Evolutionary conservation across 2,888 invertebrate species (phyloP), one percentile per base, ranked within the genome.

Genomic region (Caenorhabditis doughertyi): DNA sequence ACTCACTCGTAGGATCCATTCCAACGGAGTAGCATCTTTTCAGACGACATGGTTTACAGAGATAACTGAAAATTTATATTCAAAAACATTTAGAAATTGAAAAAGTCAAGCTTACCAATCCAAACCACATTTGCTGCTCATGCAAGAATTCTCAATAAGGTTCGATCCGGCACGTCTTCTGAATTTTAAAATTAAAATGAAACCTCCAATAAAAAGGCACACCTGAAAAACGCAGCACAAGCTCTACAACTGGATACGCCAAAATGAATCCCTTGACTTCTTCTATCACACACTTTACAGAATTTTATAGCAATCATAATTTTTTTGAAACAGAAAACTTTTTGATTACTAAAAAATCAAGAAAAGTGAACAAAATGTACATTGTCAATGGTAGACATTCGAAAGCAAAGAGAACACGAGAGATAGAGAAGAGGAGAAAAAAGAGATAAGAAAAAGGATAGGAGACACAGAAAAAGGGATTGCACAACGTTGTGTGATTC

Each of bases 201-300:
- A 32, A 13, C 4, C 13, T 39, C 9, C 4, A 39, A 29, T 13
- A 39, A 67, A 67, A 64, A n/a, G 23, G 3, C 67, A 39, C 8
- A 68, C 68, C 68, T 23, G 21, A 70, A 70, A 58, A 70, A 71
- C 3, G 71, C 71, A 1, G 71, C 58, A 60, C 71, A 71, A 11
- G 71, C 71, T 60, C 71, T 29, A 60, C 71, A 71, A 71, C 71
- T 71, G 25, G 58, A 29, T 23, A 71, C 71, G 9, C 71, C 71
- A 49, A 71, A 71, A 51, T 71, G 71, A 18, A 71, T 47, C 1
- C 71, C 71, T 23, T 71, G 71, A 21, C 56, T 56, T 39, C 8
- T 23, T 13, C 51, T 32, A 23, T 58, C 49, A 25, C 71, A 71
- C 8, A 71, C 21, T 71, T 60, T 71, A 27, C 71, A 71, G n/a